Evolutionary conservation across 2,888 invertebrate genomes (phyloP), one percentile per base, ranked within the genome.

Genomic region (Corbicula japonica): DNA sequence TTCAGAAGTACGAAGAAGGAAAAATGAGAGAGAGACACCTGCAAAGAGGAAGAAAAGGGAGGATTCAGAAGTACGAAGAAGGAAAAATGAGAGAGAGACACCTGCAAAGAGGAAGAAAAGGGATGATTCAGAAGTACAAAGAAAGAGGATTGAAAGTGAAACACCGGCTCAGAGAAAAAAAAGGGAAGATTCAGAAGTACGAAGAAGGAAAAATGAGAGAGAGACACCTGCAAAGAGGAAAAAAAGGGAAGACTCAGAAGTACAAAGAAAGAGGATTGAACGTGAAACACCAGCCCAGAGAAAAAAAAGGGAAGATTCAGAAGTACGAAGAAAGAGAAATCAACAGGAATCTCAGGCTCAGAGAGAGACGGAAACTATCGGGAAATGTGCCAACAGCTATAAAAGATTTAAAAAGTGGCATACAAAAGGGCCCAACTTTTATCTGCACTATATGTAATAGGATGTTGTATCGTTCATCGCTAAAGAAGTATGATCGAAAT

Each of bases 371-470:
- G 30, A 23, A 52, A 6, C 54, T 26, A 10, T 21, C 52, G 35
- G 52, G n/a, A 34, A 52, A n/a, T 52, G 26, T 66, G 34, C 21
- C 50, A 35, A 38, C 5, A 5, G 54, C 54, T 48, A 26, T 68
- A 5, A 35, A 56, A 26, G 30, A 1, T 34, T 68, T 68, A 41
- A 54, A 68, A 38, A 21, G 2, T 10, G 38, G 15, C 26, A 35
- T 68, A 54, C 38, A 61, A 44, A 28, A 68, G 4, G 76, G 76
- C 10, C 76, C 76, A 56, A 38, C 65, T 23, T 76, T 38, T 52
- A 60, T 76, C 28, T 76, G 76, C 48, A 58, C 60, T 41, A 12
- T 26, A 6, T 76, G 76, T 65, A 58, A 71, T 41, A 63, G 50
- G 28, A 32, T 76, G 26, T 34, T 76, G 21, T 71, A 60, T 48